Base-by-base conservation (phyloP, 2,888 invertebrate species). In the Synergus umbraculus region DNA sequence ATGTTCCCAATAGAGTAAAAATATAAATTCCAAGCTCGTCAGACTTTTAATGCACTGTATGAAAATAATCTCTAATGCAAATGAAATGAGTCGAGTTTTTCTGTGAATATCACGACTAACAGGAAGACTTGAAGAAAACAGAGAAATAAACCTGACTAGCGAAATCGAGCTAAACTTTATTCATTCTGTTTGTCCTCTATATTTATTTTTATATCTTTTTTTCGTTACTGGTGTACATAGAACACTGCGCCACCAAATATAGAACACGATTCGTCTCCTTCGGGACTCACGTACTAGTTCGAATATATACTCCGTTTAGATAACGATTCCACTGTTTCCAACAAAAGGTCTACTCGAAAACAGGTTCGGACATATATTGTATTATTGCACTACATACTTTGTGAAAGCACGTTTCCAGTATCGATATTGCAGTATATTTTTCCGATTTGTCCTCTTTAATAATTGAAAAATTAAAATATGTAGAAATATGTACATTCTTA, bases 241-340 rank as follows among this genome's bases (percentile, higher is more conserved):
- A 58, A 58, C 73, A 73, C 54, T 73, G 73, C 73, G 54, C 54
- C 41, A 73, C 37, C 54, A 73, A 73, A 73, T 73, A 37, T 41
- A 73, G 54, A 58, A 10, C 73, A 73, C 54, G 41, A 73, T 73
- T 58, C 54, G 49, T n/a, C 37, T 54, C 73, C 73, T 73, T 73
- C 49, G 73, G 73, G 73, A 73, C 73, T 73, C 54, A 73, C 73
- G 49, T 37, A 54, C 73, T 73, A 41, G 49, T 58, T 54, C 54
- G 37, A 73, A 69, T 69, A 49, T 69, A 49, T 73, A 73, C 73
- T 73, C 54, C 54, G 54, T 73, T 54, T 73, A 73, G 54, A 73
- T 73, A 73, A 73, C 54, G 49, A 73, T 73, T 73, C 37, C 18
- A 41, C 54, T 54, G 12, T 41, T 73, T 54, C 54, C 73, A 58